These are phyloP conservation scores for Ditula angustiorana DNA, from an alignment of 2,888 invertebrate species.

Conservation along the genomic window DNA sequence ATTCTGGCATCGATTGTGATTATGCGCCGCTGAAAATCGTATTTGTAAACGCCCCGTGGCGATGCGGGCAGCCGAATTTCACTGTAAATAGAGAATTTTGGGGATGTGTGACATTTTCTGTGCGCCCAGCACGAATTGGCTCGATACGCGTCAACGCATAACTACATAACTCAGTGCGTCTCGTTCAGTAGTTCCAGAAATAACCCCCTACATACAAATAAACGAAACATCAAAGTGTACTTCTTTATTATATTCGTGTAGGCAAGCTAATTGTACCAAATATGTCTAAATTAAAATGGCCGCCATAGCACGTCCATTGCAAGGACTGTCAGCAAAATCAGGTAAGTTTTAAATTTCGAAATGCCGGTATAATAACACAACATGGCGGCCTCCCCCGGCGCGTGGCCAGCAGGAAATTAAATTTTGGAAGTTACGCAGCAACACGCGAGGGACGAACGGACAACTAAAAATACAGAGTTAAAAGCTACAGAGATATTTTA, in stretches of 20 bases:
- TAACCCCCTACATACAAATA: no score
- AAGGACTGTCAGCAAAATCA: slow-evolving; percentile 5
- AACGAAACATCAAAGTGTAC: no score
- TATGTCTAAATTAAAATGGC: no score
- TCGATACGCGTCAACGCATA: no score
- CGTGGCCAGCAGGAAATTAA: slow-evolving; percentile 41
- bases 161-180: no score
- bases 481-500: background rate
- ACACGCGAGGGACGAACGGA: slow-evolving; percentile 22
- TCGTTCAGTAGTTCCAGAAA: no score
- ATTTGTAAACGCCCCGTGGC: slow-evolving; percentile 33
- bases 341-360: slow-evolving; percentile 15
- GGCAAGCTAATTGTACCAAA: no score
- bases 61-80: slow-evolving; percentile 2
- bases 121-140: no score
- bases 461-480: slow-evolving; percentile 23
- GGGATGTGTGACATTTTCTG: background rate
- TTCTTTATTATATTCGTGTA: no score
- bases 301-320: background rate
- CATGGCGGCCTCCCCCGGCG: slow-evolving; percentile 26
- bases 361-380: slow-evolving; percentile 27
- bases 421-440: slow-evolving; percentile 42
- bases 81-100: background rate
- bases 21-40: slow-evolving; percentile 50
- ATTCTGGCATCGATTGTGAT: slow-evolving; percentile 48